Base-by-base conservation (phyloP, 1,140 invertebrate genomes). In the Pseudomyrmex cubaensis region DNA sequence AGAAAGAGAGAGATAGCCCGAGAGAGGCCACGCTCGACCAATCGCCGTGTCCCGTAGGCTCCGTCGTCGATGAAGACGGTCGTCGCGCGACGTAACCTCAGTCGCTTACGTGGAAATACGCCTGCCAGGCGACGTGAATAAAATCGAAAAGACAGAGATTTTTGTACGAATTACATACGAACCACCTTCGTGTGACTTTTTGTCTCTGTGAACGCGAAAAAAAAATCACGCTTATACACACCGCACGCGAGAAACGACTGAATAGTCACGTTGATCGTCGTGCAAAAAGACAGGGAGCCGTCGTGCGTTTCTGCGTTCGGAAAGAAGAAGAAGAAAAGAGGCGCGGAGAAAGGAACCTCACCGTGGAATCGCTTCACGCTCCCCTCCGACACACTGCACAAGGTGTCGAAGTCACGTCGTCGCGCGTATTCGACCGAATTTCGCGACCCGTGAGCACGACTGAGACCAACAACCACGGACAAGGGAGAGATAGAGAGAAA, bases 21-120 rank as follows among this genome's bases (percentile, higher is more conserved):
- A 73, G 77, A 80, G 56, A 61, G 20, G 57, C 25, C 74, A 25
- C 44, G 64, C 15, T 78, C 76, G 76, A 70, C 76, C 76, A 78
- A 78, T 78, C 76, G 64, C 64, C 52, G 76, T 20, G 67, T 70
- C 44, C 54, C 46, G 17, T 83, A 35, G 48, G 72, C 48, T 66
- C 12, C 70, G 64, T 70, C 76, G 87, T 87, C 85, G 85, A 87
- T 87, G 86, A 87, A 35, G 82, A 78, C 54, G 67, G 69, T 75
- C 82, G 66, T 70, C 64, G 72, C 82, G 69, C 56, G 13, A 64
- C 64, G 76, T 78, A 78, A 78, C 76, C 76, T 78, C 76, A 78
- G 76, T 78, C 76, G 76, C 64, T 70, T 78, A 70, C 76, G 76
- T 78, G 76, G 76, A 78, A 78, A 78, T 44, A 70, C 52, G 76